Base-by-base conservation (phyloP, 2,888 invertebrate species). In the Andricus curvator region DNA sequence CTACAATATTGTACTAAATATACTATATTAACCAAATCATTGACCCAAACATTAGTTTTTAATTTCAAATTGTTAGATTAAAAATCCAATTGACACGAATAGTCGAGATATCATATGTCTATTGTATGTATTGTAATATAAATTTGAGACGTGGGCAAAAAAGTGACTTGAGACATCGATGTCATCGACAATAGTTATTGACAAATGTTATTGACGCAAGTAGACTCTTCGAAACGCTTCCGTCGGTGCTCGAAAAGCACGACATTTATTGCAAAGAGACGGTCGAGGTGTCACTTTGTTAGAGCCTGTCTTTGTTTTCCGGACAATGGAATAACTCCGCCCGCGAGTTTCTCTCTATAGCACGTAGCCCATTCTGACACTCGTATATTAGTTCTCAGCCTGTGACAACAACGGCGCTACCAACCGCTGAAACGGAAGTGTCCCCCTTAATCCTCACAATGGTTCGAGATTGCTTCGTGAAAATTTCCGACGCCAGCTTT, bases 371-470 rank as follows among this genome's bases (percentile, higher is more conserved):
- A 67, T 67, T 67, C 67, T 67, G 41, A 41, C 67, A 67, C 37
- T 22, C 37, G 37, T 41, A 67, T 67, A 44, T 67, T 67, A 67
- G 37, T 67, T 67, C 22, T 67, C 67, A 67, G 41, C 13, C n/a
- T n/a, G 67, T 22, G 41, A 67, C 41, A 67, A 67, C 41, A 67
- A 67, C 67, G 37, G 41, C n/a, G 41, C 67, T 67, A 22, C 37
- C 67, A 67, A 66, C 67, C n/a, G 67, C 41, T 67, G 22, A 22
- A 41, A 44, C 67, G 67, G 41, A 67, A 67, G n/a, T 67, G 67
- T 67, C n/a, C 67, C 67, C 67, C 41, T 67, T 67, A 67, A n/a
- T 22, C 37, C 67, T 44, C 13, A 41, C 67, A 67, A 41, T 67
- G 67, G n/a, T 41, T 67, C 15, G 13, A 67, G 67, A 67, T 67